Evolutionary conservation across 2,797 vertebrate genomes (phyloP).

Genomic region (Synaphobranchus kaupii): DNA sequence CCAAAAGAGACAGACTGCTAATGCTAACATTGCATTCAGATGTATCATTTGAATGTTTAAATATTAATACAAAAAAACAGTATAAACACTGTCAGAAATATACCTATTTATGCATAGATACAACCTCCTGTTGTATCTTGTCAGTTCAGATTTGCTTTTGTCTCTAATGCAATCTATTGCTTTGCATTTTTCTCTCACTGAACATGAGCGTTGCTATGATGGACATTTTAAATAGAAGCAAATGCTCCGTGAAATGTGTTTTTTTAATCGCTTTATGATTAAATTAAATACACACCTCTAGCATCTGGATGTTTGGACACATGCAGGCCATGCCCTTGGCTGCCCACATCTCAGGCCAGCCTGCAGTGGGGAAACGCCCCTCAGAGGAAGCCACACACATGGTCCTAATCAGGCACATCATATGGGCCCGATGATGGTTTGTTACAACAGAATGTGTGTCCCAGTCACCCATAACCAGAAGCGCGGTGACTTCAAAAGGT

Average conservation of each 20-base stretch:
- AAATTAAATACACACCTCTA: neutral
- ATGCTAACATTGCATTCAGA: too few relatives aligned
- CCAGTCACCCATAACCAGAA: constrained; percentile 84
- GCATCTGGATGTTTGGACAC: constrained; percentile 73
- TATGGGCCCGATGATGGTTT: constrained; percentile 77
- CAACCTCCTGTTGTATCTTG: neutral
- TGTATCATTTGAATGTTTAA: too few relatives aligned
- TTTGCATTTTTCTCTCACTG: neutral
- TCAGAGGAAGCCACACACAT: constrained; percentile 78
- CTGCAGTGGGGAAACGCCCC: constrained; percentile 69
- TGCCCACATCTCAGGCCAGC: constrained; percentile 74
- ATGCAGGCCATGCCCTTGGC: constrained; percentile 55
- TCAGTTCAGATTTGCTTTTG: neutral
- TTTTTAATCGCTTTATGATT: neutral
- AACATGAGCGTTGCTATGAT: neutral
- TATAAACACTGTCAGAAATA: neutral
- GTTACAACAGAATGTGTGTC: constrained; percentile 83
- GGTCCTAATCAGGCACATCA: constrained; percentile 85
- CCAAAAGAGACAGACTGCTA: neutral
- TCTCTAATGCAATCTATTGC: neutral
- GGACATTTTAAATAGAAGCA: neutral
- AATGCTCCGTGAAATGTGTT: neutral
- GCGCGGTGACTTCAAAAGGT: constrained; percentile 83
- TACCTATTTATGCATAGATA: neutral
- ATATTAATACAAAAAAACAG: too few relatives aligned